Conservation (phyloP, 1,140 invertebrate species). For the Trissolcus basalis region DNA sequence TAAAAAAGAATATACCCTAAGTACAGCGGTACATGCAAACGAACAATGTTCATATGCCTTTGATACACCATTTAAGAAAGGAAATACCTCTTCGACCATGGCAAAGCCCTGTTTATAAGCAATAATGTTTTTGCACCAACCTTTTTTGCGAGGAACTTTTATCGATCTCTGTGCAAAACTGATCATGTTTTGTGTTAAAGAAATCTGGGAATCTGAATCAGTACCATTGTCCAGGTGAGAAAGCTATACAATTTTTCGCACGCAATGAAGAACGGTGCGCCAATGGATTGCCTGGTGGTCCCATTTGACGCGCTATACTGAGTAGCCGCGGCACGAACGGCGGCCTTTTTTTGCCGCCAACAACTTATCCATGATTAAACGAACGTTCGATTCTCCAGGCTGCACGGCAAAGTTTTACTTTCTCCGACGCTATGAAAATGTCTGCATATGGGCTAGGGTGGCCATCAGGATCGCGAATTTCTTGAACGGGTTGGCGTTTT, state of each 20-base stretch:
- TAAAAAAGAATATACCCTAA: slow-evolving; percentile 2
- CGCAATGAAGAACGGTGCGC: slow-evolving; percentile 11
- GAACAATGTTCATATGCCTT: too few relatives aligned
- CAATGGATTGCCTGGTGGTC: slow-evolving; percentile 20
- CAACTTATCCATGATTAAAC: slow-evolving; percentile 48
- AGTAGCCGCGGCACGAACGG: slow-evolving; percentile 21
- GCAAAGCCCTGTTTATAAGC: too few relatives aligned
- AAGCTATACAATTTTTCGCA: slow-evolving; percentile 35
- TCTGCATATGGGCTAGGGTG: background rate
- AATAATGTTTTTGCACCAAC: too few relatives aligned
- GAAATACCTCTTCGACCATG: too few relatives aligned
- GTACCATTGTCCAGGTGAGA: background rate
- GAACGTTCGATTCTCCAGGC: slow-evolving; percentile 20
- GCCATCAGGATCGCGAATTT: background rate
- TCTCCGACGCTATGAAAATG: background rate
- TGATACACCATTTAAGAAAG: too few relatives aligned
- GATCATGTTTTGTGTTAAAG: background rate
- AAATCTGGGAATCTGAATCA: too few relatives aligned
- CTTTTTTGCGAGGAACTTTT: too few relatives aligned
- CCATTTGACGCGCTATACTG: slow-evolving; percentile 11
- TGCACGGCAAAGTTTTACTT: slow-evolving; percentile 6
- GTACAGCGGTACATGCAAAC: too few relatives aligned
- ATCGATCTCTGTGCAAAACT: background rate
- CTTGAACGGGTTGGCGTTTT: background rate
- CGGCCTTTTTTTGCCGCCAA: slow-evolving; percentile 17